Evolutionary conservation across 2,888 invertebrate genomes (phyloP), one percentile per base, ranked within the genome.

Genomic region (Caenorhabditis sp.): DNA sequence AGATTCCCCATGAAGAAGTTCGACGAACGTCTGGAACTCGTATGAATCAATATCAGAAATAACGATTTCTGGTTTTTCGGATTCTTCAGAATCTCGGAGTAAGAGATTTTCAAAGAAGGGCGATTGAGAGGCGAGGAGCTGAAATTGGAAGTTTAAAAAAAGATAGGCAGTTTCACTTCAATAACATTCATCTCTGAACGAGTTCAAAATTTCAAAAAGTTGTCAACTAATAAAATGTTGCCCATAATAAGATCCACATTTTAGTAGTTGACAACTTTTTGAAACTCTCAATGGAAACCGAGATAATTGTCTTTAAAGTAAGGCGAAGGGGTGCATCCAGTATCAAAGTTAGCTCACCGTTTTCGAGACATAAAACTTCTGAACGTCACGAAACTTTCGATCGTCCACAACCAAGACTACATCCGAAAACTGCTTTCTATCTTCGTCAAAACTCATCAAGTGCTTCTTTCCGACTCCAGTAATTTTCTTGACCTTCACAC

Each of bases 361-460:
- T 51, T 51, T 51, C 24, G 24, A 24, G 16, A 58, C 14, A 16
- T 58, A 58, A 12, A 58, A 58, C 56, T 58, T 58, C 16, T 31
- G 16, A n/a, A n/a, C n/a, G n/a, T n/a, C 14, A 16, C 31, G 31
- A 12, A 58, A 58, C 56, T 58, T 58, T 8, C 16, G 16, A 16
- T 58, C 49, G 3, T 26, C 19, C 0, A 64, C 64, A 8, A 24
- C 19, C 26, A 64, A 22, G 2, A 49, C 49, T 0, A 49, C 49
- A 31, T 64, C 49, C 0, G 64, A 64, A 19, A n/a, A 64, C 0
- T 64, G 31, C 24, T 49, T 49, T 2, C 28, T 19, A 2, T 28
- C n/a, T 49, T 49, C 66, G n/a, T 66, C 66, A 12, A 49, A 66
- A 35, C 14, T 66, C 12, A 7, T 5, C 12, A 38, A 38, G 2